Evolutionary conservation across 2,797 vertebrate genomes (phyloP).

Genomic region (Adrianichthys oophorus): DNA sequence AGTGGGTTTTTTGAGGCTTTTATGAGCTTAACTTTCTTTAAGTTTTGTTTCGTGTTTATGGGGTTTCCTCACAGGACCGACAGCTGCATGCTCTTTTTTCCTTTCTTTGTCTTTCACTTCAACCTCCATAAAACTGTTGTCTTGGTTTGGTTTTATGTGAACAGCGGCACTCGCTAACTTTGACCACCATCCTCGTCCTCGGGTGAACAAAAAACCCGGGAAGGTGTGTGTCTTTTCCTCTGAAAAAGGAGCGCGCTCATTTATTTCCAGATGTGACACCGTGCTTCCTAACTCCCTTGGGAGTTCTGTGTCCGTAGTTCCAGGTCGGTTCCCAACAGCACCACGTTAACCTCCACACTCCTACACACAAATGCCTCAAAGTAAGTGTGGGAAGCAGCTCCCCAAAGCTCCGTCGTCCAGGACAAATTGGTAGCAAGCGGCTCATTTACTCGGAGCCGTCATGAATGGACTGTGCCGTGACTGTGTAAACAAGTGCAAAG

Average conservation of each 20-base stretch:
- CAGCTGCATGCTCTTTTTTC: neutral
- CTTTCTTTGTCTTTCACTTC: constrained; percentile 39
- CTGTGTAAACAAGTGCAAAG: constrained; percentile 76
- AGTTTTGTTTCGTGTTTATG: too few relatives aligned
- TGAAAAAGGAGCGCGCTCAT: constrained; percentile 24
- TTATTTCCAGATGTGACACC: constrained; percentile 56
- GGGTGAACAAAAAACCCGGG: constrained; percentile 47
- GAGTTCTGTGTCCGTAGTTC: constrained; percentile 60
- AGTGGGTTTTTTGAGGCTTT: too few relatives aligned
- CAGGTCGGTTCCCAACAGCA: constrained; percentile 58
- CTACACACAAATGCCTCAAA: constrained; percentile 31
- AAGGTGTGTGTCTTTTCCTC: constrained; percentile 26
- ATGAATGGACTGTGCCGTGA: constrained; percentile 69
- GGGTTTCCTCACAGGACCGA: too few relatives aligned
- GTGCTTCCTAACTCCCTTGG: constrained; percentile 51
- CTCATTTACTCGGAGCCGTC: constrained; percentile 78
- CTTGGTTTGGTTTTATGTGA: constrained; percentile 31
- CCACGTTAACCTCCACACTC: constrained; percentile 19
- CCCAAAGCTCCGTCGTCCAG: constrained; percentile 64
- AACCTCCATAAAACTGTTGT: constrained; percentile 38
- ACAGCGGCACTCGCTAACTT: constrained; percentile 36
- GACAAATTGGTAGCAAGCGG: constrained; percentile 78
- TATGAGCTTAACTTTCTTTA: too few relatives aligned
- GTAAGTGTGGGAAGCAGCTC: constrained; percentile 54
- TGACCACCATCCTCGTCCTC: constrained; percentile 50